phyloP scores from a whole-genome alignment of 2,797 vertebrate genomes.

The Sarcophilus harrisii region DNA sequence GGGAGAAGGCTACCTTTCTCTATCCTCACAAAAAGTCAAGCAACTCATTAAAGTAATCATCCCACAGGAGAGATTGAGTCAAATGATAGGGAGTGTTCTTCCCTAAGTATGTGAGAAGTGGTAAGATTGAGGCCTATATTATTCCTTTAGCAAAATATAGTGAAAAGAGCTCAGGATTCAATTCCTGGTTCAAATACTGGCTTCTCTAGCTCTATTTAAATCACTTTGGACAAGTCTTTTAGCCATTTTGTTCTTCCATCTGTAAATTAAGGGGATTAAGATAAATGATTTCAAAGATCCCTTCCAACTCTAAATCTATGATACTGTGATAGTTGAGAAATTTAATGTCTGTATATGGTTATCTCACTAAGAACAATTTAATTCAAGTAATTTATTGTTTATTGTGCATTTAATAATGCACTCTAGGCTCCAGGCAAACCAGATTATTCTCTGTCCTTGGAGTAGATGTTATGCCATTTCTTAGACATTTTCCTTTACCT shows the following conservation, averaged over 20 bases:
- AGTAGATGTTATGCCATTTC: not conserved
- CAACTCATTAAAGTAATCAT: not conserved
- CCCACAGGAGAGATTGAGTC: not conserved
- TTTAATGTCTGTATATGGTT: not conserved
- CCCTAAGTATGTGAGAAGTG: not conserved
- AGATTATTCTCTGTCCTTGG: not conserved
- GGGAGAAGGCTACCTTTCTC: not conserved
- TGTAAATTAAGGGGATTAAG: not conserved
- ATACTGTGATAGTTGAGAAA: not conserved
- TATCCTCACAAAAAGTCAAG: not conserved
- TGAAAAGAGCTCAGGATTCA: not conserved
- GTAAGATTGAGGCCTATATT: not conserved
- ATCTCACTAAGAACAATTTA: not conserved
- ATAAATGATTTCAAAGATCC: not conserved
- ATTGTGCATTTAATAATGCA: not conserved
- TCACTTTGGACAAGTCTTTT: not conserved
- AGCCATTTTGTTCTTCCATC: not conserved
- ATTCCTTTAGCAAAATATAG: not conserved
- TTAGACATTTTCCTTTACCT: not conserved
- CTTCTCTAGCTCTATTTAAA: not conserved
- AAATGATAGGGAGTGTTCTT: not conserved
- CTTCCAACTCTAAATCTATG: not conserved
- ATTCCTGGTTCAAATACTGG: not conserved
- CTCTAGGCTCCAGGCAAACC: not conserved
- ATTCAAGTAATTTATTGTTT: not conserved